These are phyloP conservation scores for Idaea biselata DNA, from an alignment of 2,888 invertebrate species.

Conservation along the genomic window DNA sequence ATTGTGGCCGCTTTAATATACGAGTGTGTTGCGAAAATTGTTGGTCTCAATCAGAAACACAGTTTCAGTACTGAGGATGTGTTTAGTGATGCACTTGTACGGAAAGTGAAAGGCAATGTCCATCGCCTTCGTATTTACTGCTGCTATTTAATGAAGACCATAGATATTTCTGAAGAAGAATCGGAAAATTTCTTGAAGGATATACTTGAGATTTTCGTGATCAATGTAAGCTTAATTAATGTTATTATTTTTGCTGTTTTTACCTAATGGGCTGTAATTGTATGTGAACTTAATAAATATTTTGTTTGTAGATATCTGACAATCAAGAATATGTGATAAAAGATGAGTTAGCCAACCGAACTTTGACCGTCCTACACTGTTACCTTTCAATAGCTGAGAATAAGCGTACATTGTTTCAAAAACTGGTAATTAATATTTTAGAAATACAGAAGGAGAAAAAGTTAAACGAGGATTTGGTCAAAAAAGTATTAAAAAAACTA, in stretches of 20 bases:
- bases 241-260: background rate
- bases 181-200: conserved; percentile 40
- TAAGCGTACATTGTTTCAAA: conserved; percentile 73
- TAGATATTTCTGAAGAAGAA: conserved; percentile 40
- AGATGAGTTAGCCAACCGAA: conserved; percentile 82
- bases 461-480: conserved; percentile 60
- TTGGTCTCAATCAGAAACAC: conserved; percentile 42
- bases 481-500: conserved; percentile 67
- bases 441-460: conserved; percentile 75
- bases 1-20: conserved; percentile 61
- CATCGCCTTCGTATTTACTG: conserved; percentile 63
- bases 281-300: background rate
- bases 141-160: conserved; percentile 53
- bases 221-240: conserved; percentile 49
- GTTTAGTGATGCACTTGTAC: conserved; percentile 48
- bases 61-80: conserved; percentile 37
- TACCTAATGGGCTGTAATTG: background rate
- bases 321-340: conserved; percentile 61
- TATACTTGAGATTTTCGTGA: conserved; percentile 57
- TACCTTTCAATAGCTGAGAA: conserved; percentile 75
- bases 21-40: conserved; percentile 64
- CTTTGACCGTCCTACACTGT: conserved; percentile 79
- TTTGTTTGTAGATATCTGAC: conserved; percentile 58
- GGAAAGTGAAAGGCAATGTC: conserved; percentile 50
- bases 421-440: conserved; percentile 76